These are phyloP conservation scores for Bothrops alternatus DNA, from an alignment of 2,797 vertebrate species.

Conservation along the genomic window DNA sequence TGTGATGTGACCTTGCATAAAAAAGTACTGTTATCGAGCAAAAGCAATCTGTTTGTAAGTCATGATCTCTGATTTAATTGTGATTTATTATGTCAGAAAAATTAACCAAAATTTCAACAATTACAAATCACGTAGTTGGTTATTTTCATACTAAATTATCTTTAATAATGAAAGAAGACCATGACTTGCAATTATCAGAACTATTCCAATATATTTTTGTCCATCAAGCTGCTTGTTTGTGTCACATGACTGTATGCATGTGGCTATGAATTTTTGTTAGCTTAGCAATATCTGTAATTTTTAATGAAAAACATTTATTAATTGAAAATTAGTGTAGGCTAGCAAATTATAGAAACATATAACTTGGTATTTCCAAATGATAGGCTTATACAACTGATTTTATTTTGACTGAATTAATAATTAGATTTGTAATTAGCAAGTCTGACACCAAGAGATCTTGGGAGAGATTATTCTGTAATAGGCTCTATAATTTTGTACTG, in stretches of 20 bases:
- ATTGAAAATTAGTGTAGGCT: conserved; percentile 23
- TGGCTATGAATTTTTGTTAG: conserved; percentile 71
- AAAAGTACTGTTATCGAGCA: conserved; percentile 49
- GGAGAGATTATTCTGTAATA: not conserved
- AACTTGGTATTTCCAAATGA: not conserved
- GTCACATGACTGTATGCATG: conserved; percentile 51
- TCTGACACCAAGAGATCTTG: not conserved
- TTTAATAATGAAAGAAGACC: conserved; percentile 46
- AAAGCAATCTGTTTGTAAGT: conserved; percentile 70
- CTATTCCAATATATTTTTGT: conserved; percentile 60
- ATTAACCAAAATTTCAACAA: conserved; percentile 24
- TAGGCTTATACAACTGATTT: not conserved
- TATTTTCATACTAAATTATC: conserved; percentile 31
- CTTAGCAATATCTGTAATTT: conserved; percentile 36
- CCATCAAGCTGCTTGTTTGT: conserved; percentile 65
- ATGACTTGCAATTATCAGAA: conserved; percentile 73
- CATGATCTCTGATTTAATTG: conserved; percentile 60
- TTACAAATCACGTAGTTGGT: conserved; percentile 21
- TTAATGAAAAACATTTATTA: conserved; percentile 1
- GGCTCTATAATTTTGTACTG: not conserved
- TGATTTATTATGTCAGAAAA: conserved; percentile 38
- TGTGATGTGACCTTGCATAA: conserved; percentile 61
- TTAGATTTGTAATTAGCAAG: not conserved
- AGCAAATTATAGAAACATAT: conserved; percentile 7
- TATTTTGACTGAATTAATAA: not conserved